Conservation (phyloP, 2,888 invertebrate genomes). For the Tridacna crocea region DNA sequence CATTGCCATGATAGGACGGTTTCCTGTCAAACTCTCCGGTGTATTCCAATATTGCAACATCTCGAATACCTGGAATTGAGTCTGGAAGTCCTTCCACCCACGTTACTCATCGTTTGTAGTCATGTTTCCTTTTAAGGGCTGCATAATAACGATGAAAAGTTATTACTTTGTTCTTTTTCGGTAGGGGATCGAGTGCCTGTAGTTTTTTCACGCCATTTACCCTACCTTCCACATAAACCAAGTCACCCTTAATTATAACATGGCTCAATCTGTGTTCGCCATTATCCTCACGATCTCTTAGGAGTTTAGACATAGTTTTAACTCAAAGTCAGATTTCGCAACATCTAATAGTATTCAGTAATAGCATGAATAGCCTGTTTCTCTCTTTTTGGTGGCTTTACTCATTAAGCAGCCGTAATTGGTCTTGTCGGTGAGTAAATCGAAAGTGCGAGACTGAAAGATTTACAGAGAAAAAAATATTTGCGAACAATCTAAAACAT, state of each 20-base stretch:
- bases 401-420: too few relatives aligned
- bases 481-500: too few relatives aligned
- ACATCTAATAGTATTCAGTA: too few relatives aligned
- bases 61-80: neutral
- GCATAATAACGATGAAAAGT: conserved; percentile 5
- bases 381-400: too few relatives aligned
- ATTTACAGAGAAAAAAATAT: too few relatives aligned
- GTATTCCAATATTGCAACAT: conserved; percentile 1
- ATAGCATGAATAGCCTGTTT: too few relatives aligned
- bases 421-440: too few relatives aligned
- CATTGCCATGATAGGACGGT: neutral
- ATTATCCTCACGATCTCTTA: neutral
- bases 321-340: too few relatives aligned
- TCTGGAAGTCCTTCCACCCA: conserved; percentile 9
- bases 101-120: neutral
- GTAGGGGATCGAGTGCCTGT: neutral
- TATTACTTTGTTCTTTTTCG: neutral
- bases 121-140: neutral
- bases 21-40: neutral
- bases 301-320: too few relatives aligned
- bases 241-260: neutral
- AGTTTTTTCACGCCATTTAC: neutral
- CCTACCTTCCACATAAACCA: neutral
- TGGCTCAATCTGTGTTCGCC: conserved; percentile 1
- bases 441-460: too few relatives aligned